Percentiles rank a stretch among this genome's conserved stretches.
Evolutionary conservation across 2,797 vertebrate species (phyloP).

Genomic region (Neomorphus geoffroyi): DNA sequence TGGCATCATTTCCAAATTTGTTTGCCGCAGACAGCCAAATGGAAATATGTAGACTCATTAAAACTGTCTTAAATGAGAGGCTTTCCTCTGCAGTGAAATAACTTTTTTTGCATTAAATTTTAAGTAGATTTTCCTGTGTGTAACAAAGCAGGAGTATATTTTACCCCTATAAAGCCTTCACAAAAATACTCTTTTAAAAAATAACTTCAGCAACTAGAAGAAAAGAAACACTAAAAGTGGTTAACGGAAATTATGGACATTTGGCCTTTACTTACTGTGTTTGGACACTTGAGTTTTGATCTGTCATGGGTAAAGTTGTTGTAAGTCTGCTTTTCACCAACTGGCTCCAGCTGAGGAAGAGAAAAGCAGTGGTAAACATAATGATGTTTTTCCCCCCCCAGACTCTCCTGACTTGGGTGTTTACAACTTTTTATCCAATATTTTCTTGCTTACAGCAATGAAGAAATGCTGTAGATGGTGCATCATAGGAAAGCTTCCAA

Average conservation of each 20-base stretch:
- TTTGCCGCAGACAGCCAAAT: background rate
- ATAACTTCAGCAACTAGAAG: background rate
- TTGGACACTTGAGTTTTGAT: conserved; percentile 87
- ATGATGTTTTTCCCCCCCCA: background rate
- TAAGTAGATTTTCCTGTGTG: background rate
- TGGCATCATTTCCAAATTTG: background rate
- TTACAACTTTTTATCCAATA: background rate
- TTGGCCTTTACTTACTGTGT: conserved; percentile 69
- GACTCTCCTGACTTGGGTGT: background rate
- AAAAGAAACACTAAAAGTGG: background rate
- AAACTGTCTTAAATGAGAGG: background rate
- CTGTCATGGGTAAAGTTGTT: conserved; percentile 86
- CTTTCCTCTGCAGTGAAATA: background rate
- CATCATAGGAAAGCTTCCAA: background rate
- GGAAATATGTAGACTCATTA: background rate
- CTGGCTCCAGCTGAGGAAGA: conserved; percentile 86
- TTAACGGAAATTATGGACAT: background rate
- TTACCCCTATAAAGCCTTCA: background rate
- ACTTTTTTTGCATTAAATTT: background rate
- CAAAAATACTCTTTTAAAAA: background rate
- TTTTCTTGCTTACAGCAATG: background rate
- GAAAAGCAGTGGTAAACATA: background rate
- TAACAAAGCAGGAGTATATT: background rate
- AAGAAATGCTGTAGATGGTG: background rate
- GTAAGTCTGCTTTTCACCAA: conserved; percentile 85